Percentiles rank a stretch among this genome's conserved stretches.
Conservation (phyloP, 2,797 vertebrate species). For the Poecilia wingei region DNA sequence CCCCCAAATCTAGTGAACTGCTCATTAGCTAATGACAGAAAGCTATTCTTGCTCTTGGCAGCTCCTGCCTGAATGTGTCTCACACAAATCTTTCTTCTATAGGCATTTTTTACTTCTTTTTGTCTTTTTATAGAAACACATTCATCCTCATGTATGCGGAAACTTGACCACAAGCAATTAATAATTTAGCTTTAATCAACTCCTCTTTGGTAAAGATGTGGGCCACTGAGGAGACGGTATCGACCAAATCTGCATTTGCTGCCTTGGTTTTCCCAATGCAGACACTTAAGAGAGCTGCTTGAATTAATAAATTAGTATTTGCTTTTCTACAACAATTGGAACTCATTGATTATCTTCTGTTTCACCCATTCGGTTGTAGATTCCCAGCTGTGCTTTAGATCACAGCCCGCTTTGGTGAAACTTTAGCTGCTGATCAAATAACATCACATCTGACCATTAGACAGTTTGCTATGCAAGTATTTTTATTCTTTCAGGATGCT, state of each 20-base stretch:
- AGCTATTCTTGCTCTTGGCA: background rate
- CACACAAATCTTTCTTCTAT: background rate
- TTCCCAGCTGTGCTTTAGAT: too few relatives aligned
- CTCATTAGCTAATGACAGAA: conserved; percentile 29
- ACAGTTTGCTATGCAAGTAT: background rate
- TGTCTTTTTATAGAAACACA: background rate
- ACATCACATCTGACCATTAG: background rate
- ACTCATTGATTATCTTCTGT: background rate
- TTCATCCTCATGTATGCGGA: background rate
- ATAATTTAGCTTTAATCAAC: background rate
- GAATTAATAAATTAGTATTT: background rate
- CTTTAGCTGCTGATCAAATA: background rate
- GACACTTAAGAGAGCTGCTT: background rate
- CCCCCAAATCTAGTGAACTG: conserved; percentile 3
- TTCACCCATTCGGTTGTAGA: background rate
- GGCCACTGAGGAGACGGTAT: background rate
- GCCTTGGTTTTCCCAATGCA: background rate
- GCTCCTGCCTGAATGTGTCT: background rate
- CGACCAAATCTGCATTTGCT: background rate
- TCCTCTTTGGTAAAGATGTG: background rate
- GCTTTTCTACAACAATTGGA: background rate
- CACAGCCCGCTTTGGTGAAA: too few relatives aligned
- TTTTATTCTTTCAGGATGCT: background rate
- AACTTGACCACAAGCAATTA: background rate
- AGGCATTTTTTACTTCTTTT: background rate